Base-by-base conservation (phyloP, 92 coral and sea anemone genomes). In the Umimayanthus kanabou region DNA sequence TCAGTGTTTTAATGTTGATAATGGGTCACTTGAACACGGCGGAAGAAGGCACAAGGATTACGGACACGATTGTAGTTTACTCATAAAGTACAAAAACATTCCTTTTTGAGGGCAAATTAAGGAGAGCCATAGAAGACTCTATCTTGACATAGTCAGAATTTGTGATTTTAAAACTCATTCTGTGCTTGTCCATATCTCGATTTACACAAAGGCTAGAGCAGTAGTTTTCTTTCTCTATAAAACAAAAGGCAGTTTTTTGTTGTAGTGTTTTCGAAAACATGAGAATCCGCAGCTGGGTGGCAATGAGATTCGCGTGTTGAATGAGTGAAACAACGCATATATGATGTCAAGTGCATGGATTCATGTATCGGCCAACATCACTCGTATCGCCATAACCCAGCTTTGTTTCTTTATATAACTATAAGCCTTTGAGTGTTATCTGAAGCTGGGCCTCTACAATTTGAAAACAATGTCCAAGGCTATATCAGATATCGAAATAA, bases 401-500 rank as follows among this genome's bases (percentile, higher is more conserved):
- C 47, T 61, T 57, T 53, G 39, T 5, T 15, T 78, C 43, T 55
- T 79, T 28, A 50, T 25, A 79, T 33, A 33, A 33, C 2, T 33
- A 0, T 2, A 47, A 40, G 40, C 28, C 2, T 47, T 47, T 79
- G 55, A 47, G 53, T 79, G 57, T 55, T 79, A 79, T 43, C 47
- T 58, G 26, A 79, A 30, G 66, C 43, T 14, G 69, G 9, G 28
- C 42, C 23, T 10, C 30, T 18, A 6, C 20, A 80, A 57, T 4
- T 11, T 23, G 50, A 53, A 76, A 80, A 9, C 39, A 64, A 50
- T 37, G 61, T 58, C 23, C 26, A 61, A 0, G 73, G 14, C 28
- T 55, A 80, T 76, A n/a, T 30, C 73, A 80, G 85, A 61, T 80
- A 80, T 57, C 30, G 85, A 61, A 80, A 57, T 22, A 33, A 9